Evolutionary conservation across 37 sponge, comb jelly and placozoan genomes (phyloP).

Genomic region (Oscarella lobularis): DNA sequence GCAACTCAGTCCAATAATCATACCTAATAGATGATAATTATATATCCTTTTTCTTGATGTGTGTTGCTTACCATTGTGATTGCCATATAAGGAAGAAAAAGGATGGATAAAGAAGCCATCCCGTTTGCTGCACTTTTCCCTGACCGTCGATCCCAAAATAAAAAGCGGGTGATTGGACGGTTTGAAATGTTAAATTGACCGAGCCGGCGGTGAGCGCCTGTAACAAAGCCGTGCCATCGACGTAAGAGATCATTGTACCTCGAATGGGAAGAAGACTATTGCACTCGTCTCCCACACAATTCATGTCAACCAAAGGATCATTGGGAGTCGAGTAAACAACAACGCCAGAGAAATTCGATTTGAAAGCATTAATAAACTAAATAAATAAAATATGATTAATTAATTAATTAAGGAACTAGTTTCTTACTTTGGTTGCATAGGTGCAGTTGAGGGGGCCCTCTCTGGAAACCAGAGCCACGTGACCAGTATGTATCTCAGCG

Average conservation of each 20-base stretch:
- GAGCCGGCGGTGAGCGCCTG: background rate
- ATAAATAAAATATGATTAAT: background rate
- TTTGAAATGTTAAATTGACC: background rate
- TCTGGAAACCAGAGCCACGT: background rate
- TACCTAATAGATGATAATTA: background rate
- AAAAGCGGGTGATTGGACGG: background rate
- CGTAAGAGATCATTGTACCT: conserved; percentile 8
- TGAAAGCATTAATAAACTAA: background rate
- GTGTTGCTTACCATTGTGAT: conserved; percentile 8
- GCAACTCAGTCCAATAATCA: background rate
- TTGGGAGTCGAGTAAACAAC: background rate
- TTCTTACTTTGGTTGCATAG: background rate
- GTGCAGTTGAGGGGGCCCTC: background rate
- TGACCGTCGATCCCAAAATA: conserved; percentile 9
- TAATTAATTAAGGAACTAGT: background rate
- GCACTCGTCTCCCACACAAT: conserved; percentile 6
- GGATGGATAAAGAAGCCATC: conserved; percentile 16
- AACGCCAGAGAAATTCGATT: background rate
- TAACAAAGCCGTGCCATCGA: conserved; percentile 7
- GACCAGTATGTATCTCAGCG: background rate
- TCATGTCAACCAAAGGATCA: background rate
- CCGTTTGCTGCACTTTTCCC: conserved; percentile 1
- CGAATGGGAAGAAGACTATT: background rate
- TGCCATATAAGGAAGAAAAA: conserved; percentile 5
- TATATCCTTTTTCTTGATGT: background rate